A percentile compares a stretch with the other conserved stretches of the same genome.
phyloP scores from a whole-genome alignment of 2,888 invertebrate species.

The Biston stratarius region DNA sequence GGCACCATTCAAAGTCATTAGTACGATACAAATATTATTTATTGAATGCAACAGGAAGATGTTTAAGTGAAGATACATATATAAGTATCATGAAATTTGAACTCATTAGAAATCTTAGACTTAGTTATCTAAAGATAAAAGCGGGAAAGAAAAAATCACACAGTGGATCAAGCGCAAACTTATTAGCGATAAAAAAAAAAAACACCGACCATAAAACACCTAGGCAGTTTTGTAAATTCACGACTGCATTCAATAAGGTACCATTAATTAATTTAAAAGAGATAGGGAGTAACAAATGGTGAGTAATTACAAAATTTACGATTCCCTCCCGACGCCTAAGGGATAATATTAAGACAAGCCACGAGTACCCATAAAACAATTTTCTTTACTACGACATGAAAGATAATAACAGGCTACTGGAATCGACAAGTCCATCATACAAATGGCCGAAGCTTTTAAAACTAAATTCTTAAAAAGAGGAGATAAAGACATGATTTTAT shows the following conservation, averaged over 20 bases:
- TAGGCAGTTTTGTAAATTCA: neutral
- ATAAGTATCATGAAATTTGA: constrained; percentile 27
- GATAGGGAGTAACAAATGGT: constrained; percentile 25
- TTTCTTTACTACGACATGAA: constrained; percentile 32
- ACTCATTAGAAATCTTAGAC: constrained; percentile 6
- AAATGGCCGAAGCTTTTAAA: constrained; percentile 45
- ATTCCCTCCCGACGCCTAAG: constrained; percentile 20
- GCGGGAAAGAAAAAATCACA: too few relatives aligned
- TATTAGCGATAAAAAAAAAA: neutral
- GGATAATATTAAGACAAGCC: constrained; percentile 22
- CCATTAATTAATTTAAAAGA: constrained; percentile 8
- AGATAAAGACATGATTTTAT: constrained; percentile 48
- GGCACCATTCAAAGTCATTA: constrained; percentile 52
- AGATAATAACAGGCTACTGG: constrained; percentile 53
- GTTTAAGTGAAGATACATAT: constrained; percentile 24
- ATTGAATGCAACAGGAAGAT: constrained; percentile 24
- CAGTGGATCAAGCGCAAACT: too few relatives aligned
- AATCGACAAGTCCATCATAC: constrained; percentile 57
- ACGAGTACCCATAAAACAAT: constrained; percentile 31
- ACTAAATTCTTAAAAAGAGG: constrained; percentile 42
- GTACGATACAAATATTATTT: constrained; percentile 46
- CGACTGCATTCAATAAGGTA: neutral
- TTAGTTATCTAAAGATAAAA: neutral
- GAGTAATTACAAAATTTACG: constrained; percentile 27
- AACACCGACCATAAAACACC: neutral